Evolutionary conservation across 2,113 vertebrate genomes (phyloP), one percentile per base, ranked within the genome.

Genomic region (Embiotoca jacksoni): DNA sequence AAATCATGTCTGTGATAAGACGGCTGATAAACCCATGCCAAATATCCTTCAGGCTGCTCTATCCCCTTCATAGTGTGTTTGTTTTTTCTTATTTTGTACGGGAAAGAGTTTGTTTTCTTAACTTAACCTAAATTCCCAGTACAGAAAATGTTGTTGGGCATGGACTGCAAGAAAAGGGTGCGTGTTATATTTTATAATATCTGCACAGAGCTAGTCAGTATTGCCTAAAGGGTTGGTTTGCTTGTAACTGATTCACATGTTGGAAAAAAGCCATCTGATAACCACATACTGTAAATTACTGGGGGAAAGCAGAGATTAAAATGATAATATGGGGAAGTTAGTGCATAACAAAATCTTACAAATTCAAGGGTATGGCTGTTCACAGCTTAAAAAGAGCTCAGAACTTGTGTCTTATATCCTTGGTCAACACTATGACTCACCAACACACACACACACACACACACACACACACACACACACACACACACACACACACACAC

Each of bases 371-470:
- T 60, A 1, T 1, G 2, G 11, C 23, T 56, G 11, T 59, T 23
- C 61, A 62, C 16, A 53, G 52, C 16, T 41, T 50, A 35, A 60
- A 60, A 13, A 50, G 32, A 75, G 30, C 32, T 58, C 13, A 5
- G 60, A 60, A 9, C 37, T 71, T 31, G 35, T 31, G 33, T 49
- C n/a, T 59, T 68, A 30, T 83, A 85, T 90, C 85, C 81, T 74
- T 87, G 64, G n/a, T 78, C 47, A 49, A 85, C 81, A 86, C 39
- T 57, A 36, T 88, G 83, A 88, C 71, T 83, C 88, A 88, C 32
- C 57, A 64, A 46, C 69, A n/a, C 54, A 47, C 39, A 70, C 49
- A 75, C 70, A 60, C 47, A 72, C 4, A 9, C 35, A 75, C 39
- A 78, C 57, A 78, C 67, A 81, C 80, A 79, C 57, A 57, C 49